These are phyloP conservation scores for Pherbina coryleti DNA, from an alignment of 2,888 invertebrate species.

Conservation along the genomic window DNA sequence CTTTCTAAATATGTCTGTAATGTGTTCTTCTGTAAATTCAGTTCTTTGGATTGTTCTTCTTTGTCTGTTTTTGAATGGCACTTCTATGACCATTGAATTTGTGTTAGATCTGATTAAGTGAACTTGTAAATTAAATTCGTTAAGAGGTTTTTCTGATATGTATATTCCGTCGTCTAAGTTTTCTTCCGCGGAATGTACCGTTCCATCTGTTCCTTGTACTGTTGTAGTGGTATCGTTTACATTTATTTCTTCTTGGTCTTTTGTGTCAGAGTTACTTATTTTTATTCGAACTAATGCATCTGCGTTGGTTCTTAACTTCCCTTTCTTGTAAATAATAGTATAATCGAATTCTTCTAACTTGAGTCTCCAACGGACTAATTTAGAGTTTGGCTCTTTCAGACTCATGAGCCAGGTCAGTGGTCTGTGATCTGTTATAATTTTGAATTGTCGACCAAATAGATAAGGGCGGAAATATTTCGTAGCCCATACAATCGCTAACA, in stretches of 20 bases:
- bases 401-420: not conserved
- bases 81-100: constrained; percentile 22
- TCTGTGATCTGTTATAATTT: not conserved
- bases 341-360: not conserved
- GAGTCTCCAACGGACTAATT: not conserved
- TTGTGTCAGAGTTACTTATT: not conserved
- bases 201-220: no score
- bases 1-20: constrained; percentile 38
- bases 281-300: not conserved
- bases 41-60: constrained; percentile 30
- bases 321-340: no score
- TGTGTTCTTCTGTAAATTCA: constrained; percentile 35
- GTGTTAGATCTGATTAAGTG: constrained; percentile 2
- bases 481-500: not conserved
- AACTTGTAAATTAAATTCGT: constrained; percentile 46
- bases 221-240: no score
- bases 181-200: not conserved
- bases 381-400: not conserved
- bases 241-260: no score
- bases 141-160: constrained; percentile 46
- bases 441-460: not conserved
- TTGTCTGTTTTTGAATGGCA: constrained; percentile 37
- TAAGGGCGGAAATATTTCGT: not conserved
- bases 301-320: not conserved
- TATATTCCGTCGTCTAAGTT: constrained; percentile 41